Base-by-base conservation (phyloP, 2,113 vertebrate species). In the Coracopsis vasa region DNA sequence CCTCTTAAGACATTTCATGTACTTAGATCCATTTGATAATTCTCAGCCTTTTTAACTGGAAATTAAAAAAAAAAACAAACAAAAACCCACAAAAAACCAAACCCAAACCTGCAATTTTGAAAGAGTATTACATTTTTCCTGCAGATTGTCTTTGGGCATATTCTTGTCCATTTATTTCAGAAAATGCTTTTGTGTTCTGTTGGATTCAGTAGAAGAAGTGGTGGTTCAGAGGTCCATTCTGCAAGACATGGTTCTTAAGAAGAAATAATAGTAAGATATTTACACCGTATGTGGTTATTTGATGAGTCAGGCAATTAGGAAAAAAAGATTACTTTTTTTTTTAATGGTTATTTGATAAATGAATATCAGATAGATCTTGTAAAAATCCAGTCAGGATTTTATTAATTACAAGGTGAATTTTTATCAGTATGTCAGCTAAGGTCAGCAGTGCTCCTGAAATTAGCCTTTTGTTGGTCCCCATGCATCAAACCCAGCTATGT, bases 21-120 rank as follows among this genome's bases (percentile, higher is more conserved):
- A 39, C 51, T 85, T 81, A 92, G 73, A 85, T 92, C 31, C 19
- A 81, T 90, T 81, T 89, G 88, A 92, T 87, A 91, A 69, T 65
- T 81, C n/a, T 61, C 14, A 45, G 17, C 9, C 19, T 58, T 67
- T 41, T 84, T 81, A 83, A 79, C n/a, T 67, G n/a, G 69, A 91
- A 77, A 67, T 51, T 29, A 56, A 25, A 16, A 56, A 58, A 58
- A 56, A 23, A 23, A 58, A 14, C 16, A 11, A 53, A 16, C 50
- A 53, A 53, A 53, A 53, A 7, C 4, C 4, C 20, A 13, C 33
- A n/a, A 56, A 21, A 56, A 56, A 9, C 1, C 54, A 67, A 24
- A 1, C 21, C 25, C 7, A 60, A 80, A 27, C 33, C 2, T 61
- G 7, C 8, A 79, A 21, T 81, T 93, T 72, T 56, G 61, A 69